Evolutionary conservation across 2,888 invertebrate species (phyloP).

Genomic region (Dynastes tityus): DNA sequence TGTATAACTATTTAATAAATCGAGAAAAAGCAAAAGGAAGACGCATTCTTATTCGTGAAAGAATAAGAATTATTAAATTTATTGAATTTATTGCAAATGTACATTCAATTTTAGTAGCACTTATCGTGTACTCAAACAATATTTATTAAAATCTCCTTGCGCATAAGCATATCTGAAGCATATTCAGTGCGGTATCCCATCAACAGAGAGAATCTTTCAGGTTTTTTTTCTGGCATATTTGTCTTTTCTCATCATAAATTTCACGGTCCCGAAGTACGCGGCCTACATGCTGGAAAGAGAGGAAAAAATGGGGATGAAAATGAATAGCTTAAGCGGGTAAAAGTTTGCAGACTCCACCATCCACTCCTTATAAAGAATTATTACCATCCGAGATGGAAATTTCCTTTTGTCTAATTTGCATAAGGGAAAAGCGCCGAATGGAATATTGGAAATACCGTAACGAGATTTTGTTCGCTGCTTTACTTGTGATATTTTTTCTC

Average conservation of each 20-base stretch:
- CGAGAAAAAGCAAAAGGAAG: too few relatives aligned
- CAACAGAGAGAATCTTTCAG: too few relatives aligned
- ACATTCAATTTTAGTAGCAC: too few relatives aligned
- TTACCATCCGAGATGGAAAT: slow-evolving; percentile 34
- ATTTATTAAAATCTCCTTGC: too few relatives aligned
- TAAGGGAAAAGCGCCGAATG: slow-evolving; percentile 1
- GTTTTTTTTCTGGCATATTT: not conserved
- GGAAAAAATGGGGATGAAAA: not conserved
- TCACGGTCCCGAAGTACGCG: not conserved
- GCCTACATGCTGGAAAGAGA: not conserved
- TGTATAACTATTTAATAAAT: too few relatives aligned
- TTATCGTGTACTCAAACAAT: too few relatives aligned
- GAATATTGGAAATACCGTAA: slow-evolving; percentile 32
- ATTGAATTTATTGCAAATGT: too few relatives aligned
- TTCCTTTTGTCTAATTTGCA: slow-evolving; percentile 35
- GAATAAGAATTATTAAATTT: too few relatives aligned
- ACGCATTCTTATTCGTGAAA: too few relatives aligned
- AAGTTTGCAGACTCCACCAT: slow-evolving; percentile 19
- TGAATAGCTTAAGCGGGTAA: slow-evolving; percentile 8
- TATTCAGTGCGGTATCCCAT: too few relatives aligned
- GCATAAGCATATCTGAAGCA: too few relatives aligned
- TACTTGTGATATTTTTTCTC: not conserved
- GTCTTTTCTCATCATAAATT: slow-evolving; percentile 1
- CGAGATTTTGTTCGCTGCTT: slow-evolving; percentile 18
- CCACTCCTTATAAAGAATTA: slow-evolving; percentile 39